Evolutionary conservation across 2,113 vertebrate species (phyloP).

Genomic region (Mastomys natalensis): DNA sequence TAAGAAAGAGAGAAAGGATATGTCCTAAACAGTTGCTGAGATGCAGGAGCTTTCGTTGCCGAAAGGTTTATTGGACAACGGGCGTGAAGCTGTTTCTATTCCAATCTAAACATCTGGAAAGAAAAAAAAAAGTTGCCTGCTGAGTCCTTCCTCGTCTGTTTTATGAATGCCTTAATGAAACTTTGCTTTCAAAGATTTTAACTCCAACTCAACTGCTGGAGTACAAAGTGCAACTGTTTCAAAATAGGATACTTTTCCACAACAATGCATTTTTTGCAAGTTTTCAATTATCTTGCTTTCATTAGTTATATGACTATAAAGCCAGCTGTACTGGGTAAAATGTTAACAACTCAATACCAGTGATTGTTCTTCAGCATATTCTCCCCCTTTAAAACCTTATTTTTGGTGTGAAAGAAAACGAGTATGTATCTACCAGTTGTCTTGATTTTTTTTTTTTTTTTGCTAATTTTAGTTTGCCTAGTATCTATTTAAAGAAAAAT

Average conservation of each 20-base stretch:
- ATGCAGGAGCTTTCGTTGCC: conserved; percentile 43
- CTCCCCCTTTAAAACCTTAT: not conserved
- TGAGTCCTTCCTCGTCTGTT: conserved; percentile 26
- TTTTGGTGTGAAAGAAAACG: conserved; percentile 30
- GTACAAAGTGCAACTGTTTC: not conserved
- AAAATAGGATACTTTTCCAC: not conserved
- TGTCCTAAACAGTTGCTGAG: conserved; percentile 31
- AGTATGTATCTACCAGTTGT: not conserved
- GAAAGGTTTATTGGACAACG: conserved; percentile 60
- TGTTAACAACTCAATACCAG: not conserved
- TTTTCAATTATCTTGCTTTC: conserved; percentile 22
- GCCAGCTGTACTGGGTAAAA: not conserved
- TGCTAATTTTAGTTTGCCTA: conserved; percentile 44
- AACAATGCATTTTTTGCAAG: not conserved
- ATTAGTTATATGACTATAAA: conserved; percentile 8
- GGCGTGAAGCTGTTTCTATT: conserved; percentile 44
- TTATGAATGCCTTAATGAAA: conserved; percentile 48
- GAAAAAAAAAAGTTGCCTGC: not conserved
- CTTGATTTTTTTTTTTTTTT: not conserved
- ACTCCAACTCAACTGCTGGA: not conserved
- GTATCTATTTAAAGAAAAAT: conserved; percentile 5
- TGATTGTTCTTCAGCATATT: not conserved
- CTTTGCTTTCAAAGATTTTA: conserved; percentile 54
- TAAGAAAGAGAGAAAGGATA: too few species aligned
- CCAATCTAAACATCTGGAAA: conserved; percentile 64